Conservation (phyloP, 2,888 invertebrate species). For the Papilio gigon region DNA sequence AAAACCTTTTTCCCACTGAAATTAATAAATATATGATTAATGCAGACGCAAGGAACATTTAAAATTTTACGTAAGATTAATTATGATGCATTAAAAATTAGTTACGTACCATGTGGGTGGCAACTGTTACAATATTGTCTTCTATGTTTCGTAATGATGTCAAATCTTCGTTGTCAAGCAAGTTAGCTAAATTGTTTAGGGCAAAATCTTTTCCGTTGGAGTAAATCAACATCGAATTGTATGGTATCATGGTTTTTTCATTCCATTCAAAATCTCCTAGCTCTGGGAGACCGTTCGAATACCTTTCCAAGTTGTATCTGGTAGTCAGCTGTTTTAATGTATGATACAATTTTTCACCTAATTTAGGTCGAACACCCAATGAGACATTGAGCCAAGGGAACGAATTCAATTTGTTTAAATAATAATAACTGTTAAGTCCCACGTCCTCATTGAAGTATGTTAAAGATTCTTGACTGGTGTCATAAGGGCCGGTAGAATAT, state of each 20-base stretch:
- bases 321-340: constrained; percentile 86
- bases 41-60: constrained; percentile 29
- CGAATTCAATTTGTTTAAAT: constrained; percentile 78
- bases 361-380: constrained; percentile 65
- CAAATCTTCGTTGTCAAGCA: constrained; percentile 62
- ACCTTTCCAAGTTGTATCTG: constrained; percentile 87
- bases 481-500: constrained; percentile 68
- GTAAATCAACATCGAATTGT: constrained; percentile 83
- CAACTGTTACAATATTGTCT: constrained; percentile 60
- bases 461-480: constrained; percentile 80
- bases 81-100: not conserved
- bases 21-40: constrained; percentile 49
- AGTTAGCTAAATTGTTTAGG: constrained; percentile 73
- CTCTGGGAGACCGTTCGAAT: constrained; percentile 84
- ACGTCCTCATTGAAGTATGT: constrained; percentile 88
- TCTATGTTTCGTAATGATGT: constrained; percentile 65
- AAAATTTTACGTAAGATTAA: not conserved
- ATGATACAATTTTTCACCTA: constrained; percentile 85
- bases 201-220: constrained; percentile 85
- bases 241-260: constrained; percentile 74
- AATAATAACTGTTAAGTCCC: constrained; percentile 85
- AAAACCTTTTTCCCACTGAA: constrained; percentile 67
- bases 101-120: constrained; percentile 65
- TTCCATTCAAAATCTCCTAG: constrained; percentile 81
- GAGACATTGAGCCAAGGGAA: constrained; percentile 77